A percentile compares a stretch with the other conserved stretches of the same genome.
Evolutionary conservation across 2,113 vertebrate genomes (phyloP).

Genomic region (Chionomys nivalis): DNA sequence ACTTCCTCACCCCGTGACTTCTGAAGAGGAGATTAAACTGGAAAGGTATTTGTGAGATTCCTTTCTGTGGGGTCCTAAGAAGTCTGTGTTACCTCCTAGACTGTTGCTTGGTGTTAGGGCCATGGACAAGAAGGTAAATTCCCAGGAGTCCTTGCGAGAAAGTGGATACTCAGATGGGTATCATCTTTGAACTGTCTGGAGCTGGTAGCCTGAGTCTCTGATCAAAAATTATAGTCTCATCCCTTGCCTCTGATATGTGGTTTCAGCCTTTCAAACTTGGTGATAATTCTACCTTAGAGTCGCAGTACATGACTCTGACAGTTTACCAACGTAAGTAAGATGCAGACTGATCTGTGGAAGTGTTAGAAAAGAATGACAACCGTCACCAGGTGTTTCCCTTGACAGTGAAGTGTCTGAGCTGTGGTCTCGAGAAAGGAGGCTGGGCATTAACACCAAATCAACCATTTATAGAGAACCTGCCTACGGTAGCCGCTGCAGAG

Average conservation of each 20-base stretch:
- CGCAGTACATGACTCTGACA: constrained; percentile 20
- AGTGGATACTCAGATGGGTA: neutral
- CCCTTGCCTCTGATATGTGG: neutral
- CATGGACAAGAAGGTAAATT: neutral
- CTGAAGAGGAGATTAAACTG: neutral
- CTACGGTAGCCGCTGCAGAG: neutral
- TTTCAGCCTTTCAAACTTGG: neutral
- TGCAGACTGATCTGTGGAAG: neutral
- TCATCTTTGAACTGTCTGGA: neutral
- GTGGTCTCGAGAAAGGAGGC: neutral
- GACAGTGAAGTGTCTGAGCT: neutral
- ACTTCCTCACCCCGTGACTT: neutral
- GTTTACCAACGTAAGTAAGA: neutral
- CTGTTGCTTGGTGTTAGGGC: neutral
- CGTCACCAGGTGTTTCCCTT: neutral
- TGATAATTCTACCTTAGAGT: neutral
- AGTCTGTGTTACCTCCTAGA: neutral
- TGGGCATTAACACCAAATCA: neutral
- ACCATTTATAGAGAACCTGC: neutral
- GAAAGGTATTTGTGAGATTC: neutral
- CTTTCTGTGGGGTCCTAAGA: constrained; percentile 3
- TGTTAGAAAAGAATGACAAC: neutral
- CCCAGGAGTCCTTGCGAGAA: neutral
- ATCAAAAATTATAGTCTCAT: neutral
- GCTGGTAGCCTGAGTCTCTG: neutral